A percentile compares a stretch with the other conserved stretches of the same genome.
These are phyloP conservation scores for Linyphia triangularis DNA, from an alignment of 2,888 invertebrate genomes.

Conservation along the genomic window DNA sequence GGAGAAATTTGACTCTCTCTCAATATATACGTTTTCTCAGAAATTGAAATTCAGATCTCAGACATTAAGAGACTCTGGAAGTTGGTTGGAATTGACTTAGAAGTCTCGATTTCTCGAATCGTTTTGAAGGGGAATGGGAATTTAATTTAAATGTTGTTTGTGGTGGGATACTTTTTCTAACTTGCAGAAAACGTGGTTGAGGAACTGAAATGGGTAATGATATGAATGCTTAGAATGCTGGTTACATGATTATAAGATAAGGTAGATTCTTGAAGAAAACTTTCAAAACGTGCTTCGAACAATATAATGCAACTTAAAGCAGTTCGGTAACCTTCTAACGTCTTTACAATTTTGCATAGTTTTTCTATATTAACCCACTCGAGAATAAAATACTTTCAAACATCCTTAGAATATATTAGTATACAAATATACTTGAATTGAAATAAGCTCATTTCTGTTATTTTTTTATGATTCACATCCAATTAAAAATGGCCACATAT, in stretches of 20 bases:
- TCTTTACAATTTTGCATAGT: too few relatives aligned
- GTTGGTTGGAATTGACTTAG: constrained; percentile 24
- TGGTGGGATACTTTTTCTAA: background rate
- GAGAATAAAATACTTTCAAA: too few relatives aligned
- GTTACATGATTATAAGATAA: background rate
- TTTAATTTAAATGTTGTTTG: constrained; percentile 54
- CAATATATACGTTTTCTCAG: background rate
- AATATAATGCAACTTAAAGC: too few relatives aligned
- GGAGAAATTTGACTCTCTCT: too few relatives aligned
- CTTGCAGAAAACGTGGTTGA: constrained; percentile 16
- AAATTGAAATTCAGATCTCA: constrained; percentile 42
- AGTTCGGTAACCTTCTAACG: too few relatives aligned
- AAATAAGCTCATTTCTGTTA: too few relatives aligned
- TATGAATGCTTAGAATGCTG: constrained; percentile 11
- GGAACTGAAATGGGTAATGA: constrained; percentile 26
- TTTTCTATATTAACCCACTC: too few relatives aligned
- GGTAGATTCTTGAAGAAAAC: background rate
- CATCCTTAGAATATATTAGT: too few relatives aligned
- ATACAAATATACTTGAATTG: too few relatives aligned
- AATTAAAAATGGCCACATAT: too few relatives aligned
- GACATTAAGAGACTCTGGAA: background rate
- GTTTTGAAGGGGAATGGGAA: background rate
- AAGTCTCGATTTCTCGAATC: constrained; percentile 25
- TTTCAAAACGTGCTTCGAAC: background rate
- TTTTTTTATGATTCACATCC: too few relatives aligned